phyloP scores from a whole-genome alignment of 2,113 vertebrate species.

The Percina caprodes region DNA sequence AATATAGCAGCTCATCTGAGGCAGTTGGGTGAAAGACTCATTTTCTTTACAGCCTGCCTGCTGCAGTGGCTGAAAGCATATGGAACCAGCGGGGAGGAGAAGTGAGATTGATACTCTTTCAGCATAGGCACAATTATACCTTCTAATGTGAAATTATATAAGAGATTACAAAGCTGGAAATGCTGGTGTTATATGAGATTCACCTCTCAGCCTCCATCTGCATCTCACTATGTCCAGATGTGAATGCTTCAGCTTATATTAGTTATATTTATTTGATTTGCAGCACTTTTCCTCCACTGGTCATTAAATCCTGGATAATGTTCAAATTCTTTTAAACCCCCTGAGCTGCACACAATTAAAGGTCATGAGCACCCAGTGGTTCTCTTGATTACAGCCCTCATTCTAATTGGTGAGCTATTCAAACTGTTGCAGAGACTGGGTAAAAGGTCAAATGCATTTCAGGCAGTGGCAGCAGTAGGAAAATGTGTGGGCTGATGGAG shows the following conservation, averaged over 20 bases:
- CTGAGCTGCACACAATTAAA: slow-evolving; percentile 64
- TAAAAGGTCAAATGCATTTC: slow-evolving; percentile 75
- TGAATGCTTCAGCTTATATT: slow-evolving; percentile 19
- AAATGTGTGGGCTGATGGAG: slow-evolving; percentile 38
- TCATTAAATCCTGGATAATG: slow-evolving; percentile 59
- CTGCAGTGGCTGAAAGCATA: slow-evolving; percentile 28
- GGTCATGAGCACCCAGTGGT: slow-evolving; percentile 62
- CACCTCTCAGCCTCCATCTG: slow-evolving; percentile 15
- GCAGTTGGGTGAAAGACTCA: slow-evolving; percentile 26
- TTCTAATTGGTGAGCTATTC: slow-evolving; percentile 67
- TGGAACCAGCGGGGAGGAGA: slow-evolving; percentile 11
- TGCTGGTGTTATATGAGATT: slow-evolving; percentile 5
- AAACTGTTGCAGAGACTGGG: slow-evolving; percentile 50
- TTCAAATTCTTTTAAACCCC: slow-evolving; percentile 32
- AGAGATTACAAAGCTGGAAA: slow-evolving; percentile 7
- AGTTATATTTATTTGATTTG: slow-evolving; percentile 51
- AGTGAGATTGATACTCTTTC: slow-evolving; percentile 33
- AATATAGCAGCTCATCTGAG: slow-evolving; percentile 46
- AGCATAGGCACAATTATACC: slow-evolving; percentile 22
- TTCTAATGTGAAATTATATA: slow-evolving; percentile 7
- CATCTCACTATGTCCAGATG: slow-evolving; percentile 33
- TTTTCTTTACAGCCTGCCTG: slow-evolving; percentile 33
- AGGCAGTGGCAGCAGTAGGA: slow-evolving; percentile 16
- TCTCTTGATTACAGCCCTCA: slow-evolving; percentile 62
- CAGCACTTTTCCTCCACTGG: slow-evolving; percentile 37